Evolutionary conservation across 1,140 invertebrate species (phyloP).

Genomic region (Macrocentrus cingulum): DNA sequence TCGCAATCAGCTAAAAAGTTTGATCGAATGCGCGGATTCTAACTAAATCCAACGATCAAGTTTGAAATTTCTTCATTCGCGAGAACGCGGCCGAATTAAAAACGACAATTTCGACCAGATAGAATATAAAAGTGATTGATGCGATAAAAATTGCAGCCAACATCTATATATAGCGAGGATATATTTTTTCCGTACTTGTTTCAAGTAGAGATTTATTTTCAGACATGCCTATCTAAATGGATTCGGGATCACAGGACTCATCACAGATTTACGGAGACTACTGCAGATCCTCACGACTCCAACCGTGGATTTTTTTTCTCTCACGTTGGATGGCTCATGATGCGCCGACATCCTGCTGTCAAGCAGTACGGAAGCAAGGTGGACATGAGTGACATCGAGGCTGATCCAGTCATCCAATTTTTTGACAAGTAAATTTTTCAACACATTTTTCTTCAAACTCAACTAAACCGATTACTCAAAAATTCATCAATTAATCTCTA

Average conservation of each 20-base stretch:
- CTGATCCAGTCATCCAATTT: slow-evolving; percentile 75
- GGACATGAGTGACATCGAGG: slow-evolving; percentile 73
- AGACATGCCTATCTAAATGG: slow-evolving; percentile 61
- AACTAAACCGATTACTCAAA: background rate
- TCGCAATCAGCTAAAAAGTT: slow-evolving; percentile 30
- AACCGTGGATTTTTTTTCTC: slow-evolving; percentile 82
- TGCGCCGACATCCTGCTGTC: slow-evolving; percentile 77
- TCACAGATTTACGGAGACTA: slow-evolving; percentile 80
- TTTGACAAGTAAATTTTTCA: slow-evolving; percentile 64
- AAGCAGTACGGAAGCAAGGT: slow-evolving; percentile 64
- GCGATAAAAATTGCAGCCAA: slow-evolving; percentile 1
- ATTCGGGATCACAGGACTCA: slow-evolving; percentile 76
- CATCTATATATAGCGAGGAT: no score
- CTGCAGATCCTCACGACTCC: slow-evolving; percentile 81
- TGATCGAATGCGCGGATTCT: slow-evolving; percentile 18
- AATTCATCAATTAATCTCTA: no score
- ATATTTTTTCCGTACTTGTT: background rate
- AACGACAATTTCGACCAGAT: background rate
- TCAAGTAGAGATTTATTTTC: no score
- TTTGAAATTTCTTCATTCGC: slow-evolving; percentile 3
- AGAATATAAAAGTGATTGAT: slow-evolving; percentile 1
- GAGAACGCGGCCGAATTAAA: background rate
- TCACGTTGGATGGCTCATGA: slow-evolving; percentile 82
- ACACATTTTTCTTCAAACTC: background rate
- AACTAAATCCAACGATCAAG: slow-evolving; percentile 1